phyloP scores from a whole-genome alignment of 2,888 invertebrate genomes.

The Volucella inflata region DNA sequence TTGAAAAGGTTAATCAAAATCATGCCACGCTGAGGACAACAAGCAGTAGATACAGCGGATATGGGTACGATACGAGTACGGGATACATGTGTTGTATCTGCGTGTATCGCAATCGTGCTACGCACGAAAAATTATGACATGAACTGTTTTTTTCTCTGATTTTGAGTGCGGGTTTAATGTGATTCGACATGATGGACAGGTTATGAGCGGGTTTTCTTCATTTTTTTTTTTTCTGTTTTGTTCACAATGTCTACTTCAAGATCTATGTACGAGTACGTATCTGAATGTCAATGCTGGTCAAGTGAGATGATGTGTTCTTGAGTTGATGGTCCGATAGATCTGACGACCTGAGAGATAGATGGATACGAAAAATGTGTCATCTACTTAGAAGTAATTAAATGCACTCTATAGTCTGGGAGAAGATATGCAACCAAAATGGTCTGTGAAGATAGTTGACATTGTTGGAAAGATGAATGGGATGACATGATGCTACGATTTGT shows the following conservation, averaged over 20 bases:
- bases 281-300: conserved; percentile 73
- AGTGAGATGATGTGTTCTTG: conserved; percentile 61
- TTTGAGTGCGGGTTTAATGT: conserved; percentile 67
- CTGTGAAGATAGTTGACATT: conserved; percentile 62
- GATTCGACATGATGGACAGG: conserved; percentile 74
- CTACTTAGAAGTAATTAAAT: conserved; percentile 67
- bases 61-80: background rate
- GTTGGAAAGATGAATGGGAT: conserved; percentile 54
- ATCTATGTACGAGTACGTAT: conserved; percentile 29
- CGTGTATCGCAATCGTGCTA: conserved; percentile 74
- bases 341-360: conserved; percentile 54
- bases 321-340: conserved; percentile 60
- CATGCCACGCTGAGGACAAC: conserved; percentile 65
- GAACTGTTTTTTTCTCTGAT: conserved; percentile 53
- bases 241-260: conserved; percentile 49
- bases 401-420: conserved; percentile 35
- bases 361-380: conserved; percentile 29
- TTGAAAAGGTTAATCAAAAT: conserved; percentile 74
- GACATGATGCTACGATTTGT: conserved; percentile 35
- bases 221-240: conserved; percentile 33
- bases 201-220: conserved; percentile 65
- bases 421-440: conserved; percentile 55
- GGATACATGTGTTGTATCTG: conserved; percentile 68
- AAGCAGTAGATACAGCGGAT: conserved; percentile 36
- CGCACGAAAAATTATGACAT: conserved; percentile 74